Evolutionary conservation across 1,140 invertebrate genomes (phyloP).

Genomic region (Aphidius gifuensis): DNA sequence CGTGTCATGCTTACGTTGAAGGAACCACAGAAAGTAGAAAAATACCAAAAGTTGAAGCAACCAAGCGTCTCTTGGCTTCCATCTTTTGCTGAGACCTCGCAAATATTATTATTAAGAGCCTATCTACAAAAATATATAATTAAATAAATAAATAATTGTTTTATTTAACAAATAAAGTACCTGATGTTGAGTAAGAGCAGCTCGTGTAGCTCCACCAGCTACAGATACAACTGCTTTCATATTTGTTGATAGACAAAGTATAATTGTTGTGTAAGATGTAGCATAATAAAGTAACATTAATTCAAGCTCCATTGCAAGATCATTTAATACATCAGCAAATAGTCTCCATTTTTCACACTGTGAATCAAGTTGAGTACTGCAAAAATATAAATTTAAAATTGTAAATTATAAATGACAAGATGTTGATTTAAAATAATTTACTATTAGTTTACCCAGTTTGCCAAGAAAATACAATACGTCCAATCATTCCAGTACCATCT

Average conservation of each 20-base stretch:
- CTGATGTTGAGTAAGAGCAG: slow-evolving; percentile 90
- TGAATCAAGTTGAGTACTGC: slow-evolving; percentile 71
- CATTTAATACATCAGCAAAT: slow-evolving; percentile 93
- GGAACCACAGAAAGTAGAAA: slow-evolving; percentile 70
- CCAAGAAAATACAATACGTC: too few species aligned
- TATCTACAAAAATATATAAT: slow-evolving; percentile 48
- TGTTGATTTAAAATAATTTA: too few species aligned
- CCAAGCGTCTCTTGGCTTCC: slow-evolving; percentile 90
- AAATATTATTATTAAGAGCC: slow-evolving; percentile 84
- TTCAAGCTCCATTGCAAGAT: slow-evolving; percentile 82
- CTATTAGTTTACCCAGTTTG: too few species aligned
- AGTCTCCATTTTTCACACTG: slow-evolving; percentile 92
- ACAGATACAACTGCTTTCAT: slow-evolving; percentile 82
- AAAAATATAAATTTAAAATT: slow-evolving; percentile 36
- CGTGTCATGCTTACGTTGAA: slow-evolving; percentile 50
- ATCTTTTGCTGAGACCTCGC: slow-evolving; percentile 93
- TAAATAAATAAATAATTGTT: too few species aligned
- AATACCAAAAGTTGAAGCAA: slow-evolving; percentile 76
- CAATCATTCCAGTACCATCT: too few species aligned
- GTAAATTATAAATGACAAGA: too few species aligned
- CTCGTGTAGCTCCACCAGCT: slow-evolving; percentile 86
- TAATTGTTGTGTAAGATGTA: slow-evolving; percentile 55
- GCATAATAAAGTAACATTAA: slow-evolving; percentile 67
- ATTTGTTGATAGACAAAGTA: slow-evolving; percentile 67
- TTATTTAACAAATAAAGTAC: too few species aligned